phyloP scores from a whole-genome alignment of 1,140 invertebrate species.

The Holcopasites calliopsidis region DNA sequence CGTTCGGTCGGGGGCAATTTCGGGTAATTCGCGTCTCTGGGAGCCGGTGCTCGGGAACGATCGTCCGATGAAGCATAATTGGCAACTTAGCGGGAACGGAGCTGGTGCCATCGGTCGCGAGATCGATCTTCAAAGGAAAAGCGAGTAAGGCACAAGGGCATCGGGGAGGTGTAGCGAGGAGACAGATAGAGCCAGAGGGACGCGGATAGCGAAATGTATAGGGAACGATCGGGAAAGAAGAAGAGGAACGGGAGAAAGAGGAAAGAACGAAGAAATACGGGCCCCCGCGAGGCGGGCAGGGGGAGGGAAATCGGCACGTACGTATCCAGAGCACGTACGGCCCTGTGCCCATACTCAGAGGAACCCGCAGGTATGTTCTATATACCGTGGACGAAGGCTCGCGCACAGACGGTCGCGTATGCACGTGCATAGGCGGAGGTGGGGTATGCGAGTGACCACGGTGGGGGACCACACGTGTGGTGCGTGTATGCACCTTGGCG shows the following conservation, averaged over 20 bases:
- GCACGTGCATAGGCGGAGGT: constrained; percentile 49
- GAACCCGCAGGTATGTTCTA: constrained; percentile 62
- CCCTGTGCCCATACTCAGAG: constrained; percentile 76
- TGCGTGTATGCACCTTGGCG: constrained; percentile 61
- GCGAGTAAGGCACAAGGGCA: constrained; percentile 51
- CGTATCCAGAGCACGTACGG: constrained; percentile 77
- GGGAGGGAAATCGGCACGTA: constrained; percentile 68
- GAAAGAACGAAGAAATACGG: not conserved
- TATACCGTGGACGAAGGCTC: constrained; percentile 62
- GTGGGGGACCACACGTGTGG: constrained; percentile 68
- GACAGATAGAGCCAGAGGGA: constrained; percentile 3
- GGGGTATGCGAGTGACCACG: constrained; percentile 36
- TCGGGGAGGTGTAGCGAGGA: constrained; percentile 14
- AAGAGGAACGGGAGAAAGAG: not conserved
- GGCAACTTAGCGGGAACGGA: constrained; percentile 58
- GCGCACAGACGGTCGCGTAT: constrained; percentile 51
- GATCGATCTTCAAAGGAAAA: constrained; percentile 49
- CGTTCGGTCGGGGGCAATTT: not conserved
- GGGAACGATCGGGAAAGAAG: not conserved
- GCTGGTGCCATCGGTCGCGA: constrained; percentile 30
- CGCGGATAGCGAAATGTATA: too few species aligned
- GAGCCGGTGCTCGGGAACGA: not conserved
- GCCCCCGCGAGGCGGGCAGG: not conserved
- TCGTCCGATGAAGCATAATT: constrained; percentile 46
- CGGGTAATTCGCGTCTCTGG: not conserved